phyloP scores from a whole-genome alignment of 2,113 vertebrate species.

The Ovis canadensis region DNA sequence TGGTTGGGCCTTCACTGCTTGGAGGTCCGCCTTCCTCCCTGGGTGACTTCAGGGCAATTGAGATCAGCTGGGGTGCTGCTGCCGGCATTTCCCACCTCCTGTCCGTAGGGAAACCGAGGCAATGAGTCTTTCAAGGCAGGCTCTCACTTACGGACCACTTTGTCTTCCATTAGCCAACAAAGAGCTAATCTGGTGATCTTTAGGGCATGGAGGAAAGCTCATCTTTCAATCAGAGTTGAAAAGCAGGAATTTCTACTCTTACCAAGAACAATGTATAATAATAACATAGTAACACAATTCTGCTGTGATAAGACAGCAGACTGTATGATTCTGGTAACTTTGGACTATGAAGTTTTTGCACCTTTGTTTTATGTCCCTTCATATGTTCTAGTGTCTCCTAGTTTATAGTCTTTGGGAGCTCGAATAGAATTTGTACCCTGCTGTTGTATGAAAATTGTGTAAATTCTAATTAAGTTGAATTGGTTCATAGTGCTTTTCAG shows the following conservation, averaged over 20 bases:
- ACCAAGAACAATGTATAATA: background rate
- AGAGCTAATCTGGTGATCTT: background rate
- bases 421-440: background rate
- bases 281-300: background rate
- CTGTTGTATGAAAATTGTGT: background rate
- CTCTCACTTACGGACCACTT: background rate
- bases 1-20: conserved; percentile 36
- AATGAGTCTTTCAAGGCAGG: background rate
- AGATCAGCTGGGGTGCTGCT: background rate
- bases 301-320: background rate
- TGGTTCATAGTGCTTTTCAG: background rate
- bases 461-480: background rate
- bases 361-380: background rate
- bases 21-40: conserved; percentile 8
- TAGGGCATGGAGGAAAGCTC: background rate
- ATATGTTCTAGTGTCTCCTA: background rate
- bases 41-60: background rate
- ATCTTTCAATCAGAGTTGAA: background rate
- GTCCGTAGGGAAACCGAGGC: background rate
- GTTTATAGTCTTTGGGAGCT: background rate
- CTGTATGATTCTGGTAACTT: background rate
- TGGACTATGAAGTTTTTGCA: background rate
- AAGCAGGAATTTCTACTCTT: background rate
- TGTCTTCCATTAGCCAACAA: background rate
- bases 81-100: background rate